Evolutionary conservation across 2,888 invertebrate species (phyloP).

Genomic region (Stramonita haemastoma): DNA sequence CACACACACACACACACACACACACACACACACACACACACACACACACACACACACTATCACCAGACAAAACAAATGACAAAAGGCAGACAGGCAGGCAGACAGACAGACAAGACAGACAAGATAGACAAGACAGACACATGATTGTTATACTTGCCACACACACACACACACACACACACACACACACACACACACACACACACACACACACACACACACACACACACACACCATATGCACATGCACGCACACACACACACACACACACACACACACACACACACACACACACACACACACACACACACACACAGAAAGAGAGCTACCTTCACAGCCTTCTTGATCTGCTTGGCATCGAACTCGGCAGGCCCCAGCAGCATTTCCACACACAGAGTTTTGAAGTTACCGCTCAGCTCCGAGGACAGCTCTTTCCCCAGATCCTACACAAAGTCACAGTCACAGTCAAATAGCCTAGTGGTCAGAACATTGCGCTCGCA

Average conservation of each 20-base stretch:
- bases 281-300: constrained; percentile 18
- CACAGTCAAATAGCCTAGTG: background rate
- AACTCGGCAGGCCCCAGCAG: constrained; percentile 74
- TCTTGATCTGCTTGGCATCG: constrained; percentile 75
- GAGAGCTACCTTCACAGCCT: constrained; percentile 76
- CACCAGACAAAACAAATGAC: too few relatives aligned
- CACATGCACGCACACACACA: background rate
- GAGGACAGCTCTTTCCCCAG: constrained; percentile 73
- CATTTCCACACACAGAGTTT: constrained; percentile 70
- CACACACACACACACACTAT: too few relatives aligned
- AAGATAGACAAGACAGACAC: background rate
- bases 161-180: background rate
- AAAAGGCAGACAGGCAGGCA: background rate
- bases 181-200: too few relatives aligned
- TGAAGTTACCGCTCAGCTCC: constrained; percentile 76
- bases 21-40: background rate
- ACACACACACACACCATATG: background rate
- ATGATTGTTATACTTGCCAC: background rate
- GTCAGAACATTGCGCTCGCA: too few relatives aligned
- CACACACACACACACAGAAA: background rate
- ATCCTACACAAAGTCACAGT: constrained; percentile 60
- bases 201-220: too few relatives aligned
- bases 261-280: constrained; percentile 20
- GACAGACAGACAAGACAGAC: background rate
- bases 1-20: background rate